A percentile compares a stretch with the other conserved stretches of the same genome.
Conservation (phyloP, 1,140 invertebrate species). For the Trichogramma pretiosum region DNA sequence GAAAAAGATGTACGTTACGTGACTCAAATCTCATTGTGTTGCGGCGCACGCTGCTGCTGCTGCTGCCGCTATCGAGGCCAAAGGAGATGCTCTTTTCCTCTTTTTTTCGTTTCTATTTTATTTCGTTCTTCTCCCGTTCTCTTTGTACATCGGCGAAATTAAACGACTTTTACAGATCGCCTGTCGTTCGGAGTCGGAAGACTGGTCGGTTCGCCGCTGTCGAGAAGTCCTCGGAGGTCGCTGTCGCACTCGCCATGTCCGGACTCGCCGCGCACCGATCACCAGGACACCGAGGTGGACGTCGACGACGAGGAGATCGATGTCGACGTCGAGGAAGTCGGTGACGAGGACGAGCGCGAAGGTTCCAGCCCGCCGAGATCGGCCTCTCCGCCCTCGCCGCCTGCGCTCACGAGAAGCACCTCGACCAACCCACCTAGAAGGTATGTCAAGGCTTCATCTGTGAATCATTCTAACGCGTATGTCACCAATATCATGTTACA, state of each 20-base stretch:
- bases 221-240: slow-evolving; percentile 34
- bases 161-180: slow-evolving; percentile 35
- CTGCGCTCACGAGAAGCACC: slow-evolving; percentile 7
- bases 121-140: slow-evolving; percentile 8
- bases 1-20: slow-evolving; percentile 34
- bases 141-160: slow-evolving; percentile 19
- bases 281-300: slow-evolving; percentile 36
- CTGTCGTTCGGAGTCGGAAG: slow-evolving; percentile 42
- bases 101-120: too few species aligned
- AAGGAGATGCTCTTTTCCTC: background rate
- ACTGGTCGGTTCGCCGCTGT: slow-evolving; percentile 39
- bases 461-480: too few species aligned
- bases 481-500: too few species aligned
- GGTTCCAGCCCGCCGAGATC: slow-evolving; percentile 35
- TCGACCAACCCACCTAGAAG: slow-evolving; percentile 46
- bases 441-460: too few species aligned
- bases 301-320: slow-evolving; percentile 39
- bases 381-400: slow-evolving; percentile 34
- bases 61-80: background rate
- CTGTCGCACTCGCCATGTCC: slow-evolving; percentile 37
- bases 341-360: slow-evolving; percentile 41
- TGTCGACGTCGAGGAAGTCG: slow-evolving; percentile 43
- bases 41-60: slow-evolving; percentile 8
- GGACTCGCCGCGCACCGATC: slow-evolving; percentile 33
- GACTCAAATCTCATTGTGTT: slow-evolving; percentile 41